Percentiles rank a stretch among this genome's conserved stretches.
Conservation (phyloP, 2,797 vertebrate species). For the Silurus aristotelis region DNA sequence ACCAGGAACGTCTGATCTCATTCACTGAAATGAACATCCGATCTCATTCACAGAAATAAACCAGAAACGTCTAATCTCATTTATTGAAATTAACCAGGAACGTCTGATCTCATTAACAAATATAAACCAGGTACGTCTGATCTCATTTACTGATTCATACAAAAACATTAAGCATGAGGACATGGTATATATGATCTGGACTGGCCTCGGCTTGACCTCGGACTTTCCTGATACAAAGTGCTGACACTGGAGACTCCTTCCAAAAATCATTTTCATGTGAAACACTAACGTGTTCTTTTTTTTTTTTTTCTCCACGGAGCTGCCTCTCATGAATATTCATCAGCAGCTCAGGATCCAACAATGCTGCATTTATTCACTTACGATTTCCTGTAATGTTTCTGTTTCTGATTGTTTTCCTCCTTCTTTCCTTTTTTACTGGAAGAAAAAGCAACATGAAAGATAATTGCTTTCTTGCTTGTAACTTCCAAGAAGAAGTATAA, state of each 20-base stretch:
- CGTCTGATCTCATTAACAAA: neutral
- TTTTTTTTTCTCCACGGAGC: neutral
- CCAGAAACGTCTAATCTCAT: too few relatives aligned
- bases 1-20: too few relatives aligned
- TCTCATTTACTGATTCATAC: neutral
- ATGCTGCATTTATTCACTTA: neutral
- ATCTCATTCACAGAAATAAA: too few relatives aligned
- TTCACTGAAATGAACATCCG: too few relatives aligned
- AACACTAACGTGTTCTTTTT: too few relatives aligned
- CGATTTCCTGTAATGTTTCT: neutral
- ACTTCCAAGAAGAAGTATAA: slow-evolving; percentile 27
- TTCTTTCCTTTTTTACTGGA: neutral
- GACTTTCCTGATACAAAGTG: neutral
- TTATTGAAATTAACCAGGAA: too few relatives aligned
- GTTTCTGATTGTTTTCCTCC: neutral
- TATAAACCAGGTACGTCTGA: too few relatives aligned
- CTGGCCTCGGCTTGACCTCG: neutral
- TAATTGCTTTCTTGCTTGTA: slow-evolving; percentile 22
- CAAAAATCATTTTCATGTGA: neutral
- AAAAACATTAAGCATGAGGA: neutral
- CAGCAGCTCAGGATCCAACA: neutral
- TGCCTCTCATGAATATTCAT: neutral
- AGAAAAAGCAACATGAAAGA: neutral
- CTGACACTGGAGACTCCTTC: neutral
- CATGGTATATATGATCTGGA: neutral